These are phyloP conservation scores for Didymodactylos carnosus DNA, from an alignment of 2,888 invertebrate genomes.

Conservation along the genomic window DNA sequence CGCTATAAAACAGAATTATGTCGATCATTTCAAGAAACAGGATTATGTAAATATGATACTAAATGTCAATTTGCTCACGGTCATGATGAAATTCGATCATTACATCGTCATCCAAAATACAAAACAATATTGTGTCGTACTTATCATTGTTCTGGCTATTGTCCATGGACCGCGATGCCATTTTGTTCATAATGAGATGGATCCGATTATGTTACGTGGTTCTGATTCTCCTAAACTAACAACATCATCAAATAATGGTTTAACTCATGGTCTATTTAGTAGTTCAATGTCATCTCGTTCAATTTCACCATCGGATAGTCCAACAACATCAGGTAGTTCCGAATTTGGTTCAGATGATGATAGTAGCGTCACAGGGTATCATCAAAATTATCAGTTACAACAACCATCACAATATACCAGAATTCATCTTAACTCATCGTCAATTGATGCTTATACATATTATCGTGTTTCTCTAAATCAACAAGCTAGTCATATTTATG, in stretches of 20 bases:
- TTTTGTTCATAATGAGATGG: conserved; percentile 54
- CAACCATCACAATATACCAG: too few relatives aligned
- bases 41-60: conserved; percentile 81
- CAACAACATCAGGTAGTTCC: too few relatives aligned
- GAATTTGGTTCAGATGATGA: too few relatives aligned
- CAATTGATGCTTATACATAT: too few relatives aligned
- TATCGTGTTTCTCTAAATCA: too few relatives aligned
- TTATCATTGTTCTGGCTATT: conserved; percentile 71
- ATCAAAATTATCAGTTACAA: too few relatives aligned
- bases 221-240: background rate
- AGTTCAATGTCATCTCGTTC: conserved; percentile 5
- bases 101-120: conserved; percentile 83
- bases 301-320: conserved; percentile 2
- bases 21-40: conserved; percentile 64
- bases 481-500: too few relatives aligned
- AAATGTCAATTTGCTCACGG: conserved; percentile 97
- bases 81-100: conserved; percentile 63
- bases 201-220: background rate
- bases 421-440: too few relatives aligned
- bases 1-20: conserved; percentile 89
- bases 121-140: conserved; percentile 87
- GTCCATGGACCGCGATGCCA: conserved; percentile 83
- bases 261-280: background rate
- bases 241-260: background rate
- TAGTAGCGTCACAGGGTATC: too few relatives aligned